phyloP scores from a whole-genome alignment of 2,797 vertebrate species.

The Cryptoblepharus egeriae region DNA sequence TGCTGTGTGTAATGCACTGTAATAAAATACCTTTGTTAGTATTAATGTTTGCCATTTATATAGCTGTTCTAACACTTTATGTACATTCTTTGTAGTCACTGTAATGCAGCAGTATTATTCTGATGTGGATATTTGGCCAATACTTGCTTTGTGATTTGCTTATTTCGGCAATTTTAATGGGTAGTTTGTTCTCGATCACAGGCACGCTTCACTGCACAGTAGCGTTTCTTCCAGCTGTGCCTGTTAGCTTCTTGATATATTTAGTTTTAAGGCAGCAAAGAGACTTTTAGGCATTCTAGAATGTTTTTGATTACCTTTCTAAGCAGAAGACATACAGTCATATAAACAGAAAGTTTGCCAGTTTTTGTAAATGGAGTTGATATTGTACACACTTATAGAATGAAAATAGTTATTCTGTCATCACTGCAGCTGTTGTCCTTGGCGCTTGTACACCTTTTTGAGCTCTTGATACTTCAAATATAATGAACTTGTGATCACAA shows the following conservation, averaged over 20 bases:
- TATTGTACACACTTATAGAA: neutral
- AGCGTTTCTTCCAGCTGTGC: neutral
- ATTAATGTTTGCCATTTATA: neutral
- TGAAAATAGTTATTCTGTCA: neutral
- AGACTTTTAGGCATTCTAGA: neutral
- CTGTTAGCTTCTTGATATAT: neutral
- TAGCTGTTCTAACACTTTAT: neutral
- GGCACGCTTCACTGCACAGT: neutral
- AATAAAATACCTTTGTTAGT: neutral
- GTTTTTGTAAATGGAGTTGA: conserved; percentile 2
- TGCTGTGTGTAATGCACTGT: neutral
- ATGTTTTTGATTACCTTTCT: neutral
- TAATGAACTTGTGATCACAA: neutral
- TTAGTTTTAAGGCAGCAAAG: neutral
- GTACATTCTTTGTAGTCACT: neutral
- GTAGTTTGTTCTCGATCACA: neutral
- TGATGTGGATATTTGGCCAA: neutral
- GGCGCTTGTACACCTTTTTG: neutral
- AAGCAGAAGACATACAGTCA: neutral
- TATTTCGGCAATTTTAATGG: neutral
- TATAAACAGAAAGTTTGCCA: neutral
- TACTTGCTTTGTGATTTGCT: neutral
- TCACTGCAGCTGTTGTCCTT: neutral
- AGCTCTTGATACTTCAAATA: conserved; percentile 3
- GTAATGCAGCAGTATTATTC: neutral